These are phyloP conservation scores for Adoxophyes honmai DNA, from an alignment of 1,140 invertebrate genomes.

Conservation along the genomic window DNA sequence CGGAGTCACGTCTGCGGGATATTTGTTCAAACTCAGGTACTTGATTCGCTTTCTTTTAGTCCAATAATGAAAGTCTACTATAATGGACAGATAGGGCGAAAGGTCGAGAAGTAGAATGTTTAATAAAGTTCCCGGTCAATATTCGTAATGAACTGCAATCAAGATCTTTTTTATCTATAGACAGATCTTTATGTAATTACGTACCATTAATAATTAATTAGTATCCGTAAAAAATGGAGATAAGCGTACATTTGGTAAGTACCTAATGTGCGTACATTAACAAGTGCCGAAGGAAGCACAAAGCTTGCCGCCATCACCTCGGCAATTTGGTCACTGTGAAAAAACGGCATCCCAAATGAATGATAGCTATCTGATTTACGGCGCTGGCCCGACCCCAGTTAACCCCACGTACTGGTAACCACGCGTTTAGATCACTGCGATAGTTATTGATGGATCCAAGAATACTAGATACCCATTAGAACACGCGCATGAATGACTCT, in stretches of 20 bases:
- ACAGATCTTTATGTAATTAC: neutral
- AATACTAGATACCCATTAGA: slow-evolving; percentile 1
- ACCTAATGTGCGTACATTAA: too few relatives aligned
- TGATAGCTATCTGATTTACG: slow-evolving; percentile 1
- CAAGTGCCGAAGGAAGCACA: too few relatives aligned
- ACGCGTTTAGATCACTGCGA: neutral
- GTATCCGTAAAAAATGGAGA: too few relatives aligned
- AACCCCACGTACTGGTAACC: slow-evolving; percentile 1
- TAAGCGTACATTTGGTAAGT: too few relatives aligned
- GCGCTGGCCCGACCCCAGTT: neutral
- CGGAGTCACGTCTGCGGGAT: neutral
- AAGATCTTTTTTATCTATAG: neutral
- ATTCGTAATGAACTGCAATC: neutral
- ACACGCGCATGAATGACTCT: neutral
- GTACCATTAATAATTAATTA: neutral
- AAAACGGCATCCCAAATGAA: neutral
- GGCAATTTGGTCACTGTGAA: neutral
- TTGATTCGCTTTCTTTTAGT: slow-evolving; percentile 4
- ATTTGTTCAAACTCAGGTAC: neutral
- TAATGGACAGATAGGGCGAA: neutral
- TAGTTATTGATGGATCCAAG: neutral
- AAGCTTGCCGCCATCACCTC: too few relatives aligned
- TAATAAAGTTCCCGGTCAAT: neutral
- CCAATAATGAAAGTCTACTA: neutral
- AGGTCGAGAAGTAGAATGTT: neutral